These are phyloP conservation scores for Ceratoteleas bidentatus DNA, from an alignment of 1,140 invertebrate genomes.

Conservation along the genomic window DNA sequence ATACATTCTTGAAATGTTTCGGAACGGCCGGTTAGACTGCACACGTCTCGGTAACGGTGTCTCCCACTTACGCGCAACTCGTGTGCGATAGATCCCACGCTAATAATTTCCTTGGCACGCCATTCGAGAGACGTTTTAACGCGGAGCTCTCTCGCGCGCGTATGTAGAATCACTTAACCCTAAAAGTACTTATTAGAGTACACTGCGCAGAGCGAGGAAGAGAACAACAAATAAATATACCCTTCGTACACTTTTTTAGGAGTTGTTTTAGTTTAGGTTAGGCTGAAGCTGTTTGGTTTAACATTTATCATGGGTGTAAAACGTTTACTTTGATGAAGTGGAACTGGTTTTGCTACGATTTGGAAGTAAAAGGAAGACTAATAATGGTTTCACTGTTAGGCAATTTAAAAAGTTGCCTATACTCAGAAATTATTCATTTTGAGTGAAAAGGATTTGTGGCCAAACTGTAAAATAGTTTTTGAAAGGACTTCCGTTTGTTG, in stretches of 20 bases:
- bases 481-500: no score
- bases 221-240: conserved; percentile 12
- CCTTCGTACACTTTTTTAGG: conserved; percentile 3
- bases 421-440: no score
- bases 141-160: conserved; percentile 26
- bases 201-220: conserved; percentile 17
- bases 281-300: no score
- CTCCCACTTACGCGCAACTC: conserved; percentile 58
- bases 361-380: no score
- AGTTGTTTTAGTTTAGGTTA: no score
- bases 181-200: conserved; percentile 43
- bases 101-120: conserved; percentile 65
- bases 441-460: no score
- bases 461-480: no score
- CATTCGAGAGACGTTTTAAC: conserved; percentile 42
- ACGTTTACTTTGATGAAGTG: no score
- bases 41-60: conserved; percentile 70
- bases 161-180: conserved; percentile 41
- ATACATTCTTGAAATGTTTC: conserved; percentile 73
- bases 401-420: no score
- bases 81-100: conserved; percentile 69
- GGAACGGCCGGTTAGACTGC: conserved; percentile 65
- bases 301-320: no score
- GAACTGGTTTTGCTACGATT: no score
- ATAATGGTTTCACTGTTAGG: no score